phyloP scores from a whole-genome alignment of 2,888 invertebrate species.

The Phaedon cochleariae region DNA sequence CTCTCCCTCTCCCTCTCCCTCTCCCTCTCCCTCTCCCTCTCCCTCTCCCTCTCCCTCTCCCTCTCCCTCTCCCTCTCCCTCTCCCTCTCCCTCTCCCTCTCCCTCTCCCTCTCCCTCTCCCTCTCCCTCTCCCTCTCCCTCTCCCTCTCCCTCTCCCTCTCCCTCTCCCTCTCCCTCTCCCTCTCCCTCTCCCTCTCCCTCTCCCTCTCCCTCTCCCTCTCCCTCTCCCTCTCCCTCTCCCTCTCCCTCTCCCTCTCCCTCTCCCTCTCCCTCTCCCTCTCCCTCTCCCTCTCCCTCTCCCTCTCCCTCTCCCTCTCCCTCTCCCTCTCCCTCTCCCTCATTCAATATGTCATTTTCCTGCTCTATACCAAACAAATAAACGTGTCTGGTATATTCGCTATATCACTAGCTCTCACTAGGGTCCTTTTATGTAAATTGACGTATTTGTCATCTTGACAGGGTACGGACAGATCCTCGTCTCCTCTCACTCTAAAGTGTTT shows the following conservation, averaged over 20 bases:
- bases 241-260: conserved; percentile 1
- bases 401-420: no score
- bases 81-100: not conserved
- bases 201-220: not conserved
- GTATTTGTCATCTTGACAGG: no score
- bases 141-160: conserved; percentile 2
- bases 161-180: not conserved
- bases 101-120: conserved; percentile 2
- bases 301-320: conserved; percentile 5
- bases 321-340: not conserved
- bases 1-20: conserved; percentile 2
- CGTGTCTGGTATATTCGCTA: no score
- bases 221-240: conserved; percentile 3
- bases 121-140: conserved; percentile 2
- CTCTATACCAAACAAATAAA: no score
- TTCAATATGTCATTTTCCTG: not conserved
- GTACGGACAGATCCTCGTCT: no score
- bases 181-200: conserved; percentile 1
- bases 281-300: not conserved
- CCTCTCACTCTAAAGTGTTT: no score
- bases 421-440: no score
- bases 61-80: conserved; percentile 1
- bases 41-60: not conserved
- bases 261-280: not conserved
- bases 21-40: conserved; percentile 2